phyloP scores from a whole-genome alignment of 2,888 invertebrate genomes.

The Stegophylla sp. region DNA sequence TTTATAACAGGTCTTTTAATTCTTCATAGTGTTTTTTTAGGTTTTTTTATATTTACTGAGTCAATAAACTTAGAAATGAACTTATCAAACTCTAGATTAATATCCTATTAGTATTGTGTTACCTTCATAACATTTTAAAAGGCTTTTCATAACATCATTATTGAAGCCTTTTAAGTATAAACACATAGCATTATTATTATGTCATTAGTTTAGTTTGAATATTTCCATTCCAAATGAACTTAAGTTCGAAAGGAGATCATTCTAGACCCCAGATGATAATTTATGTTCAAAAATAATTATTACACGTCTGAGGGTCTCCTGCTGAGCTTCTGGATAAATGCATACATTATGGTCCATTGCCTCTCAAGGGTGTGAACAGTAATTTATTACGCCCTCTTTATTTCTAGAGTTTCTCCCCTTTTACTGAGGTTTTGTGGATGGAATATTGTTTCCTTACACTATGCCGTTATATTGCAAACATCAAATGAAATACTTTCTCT shows the following conservation, averaged over 20 bases:
- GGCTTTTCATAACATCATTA: slow-evolving; percentile 49
- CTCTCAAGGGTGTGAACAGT: slow-evolving; percentile 58
- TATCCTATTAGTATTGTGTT: slow-evolving; percentile 32
- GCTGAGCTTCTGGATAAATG: slow-evolving; percentile 58
- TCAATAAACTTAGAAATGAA: slow-evolving; percentile 45
- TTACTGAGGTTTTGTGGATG: slow-evolving; percentile 41
- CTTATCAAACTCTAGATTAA: slow-evolving; percentile 25
- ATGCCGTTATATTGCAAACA: slow-evolving; percentile 29
- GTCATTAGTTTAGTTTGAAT: slow-evolving; percentile 25
- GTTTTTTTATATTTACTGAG: slow-evolving; percentile 14
- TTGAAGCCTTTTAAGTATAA: slow-evolving; percentile 50
- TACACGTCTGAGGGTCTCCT: slow-evolving; percentile 56
- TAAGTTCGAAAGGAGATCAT: slow-evolving; percentile 9
- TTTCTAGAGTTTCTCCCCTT: slow-evolving; percentile 51
- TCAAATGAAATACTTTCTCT: slow-evolving; percentile 37
- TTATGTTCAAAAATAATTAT: slow-evolving; percentile 58
- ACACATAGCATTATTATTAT: not conserved
- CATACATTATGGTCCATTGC: slow-evolving; percentile 59
- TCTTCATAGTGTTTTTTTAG: not conserved
- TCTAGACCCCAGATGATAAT: slow-evolving; percentile 45
- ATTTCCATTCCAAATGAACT: slow-evolving; percentile 34
- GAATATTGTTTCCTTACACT: slow-evolving; percentile 53
- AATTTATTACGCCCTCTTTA: slow-evolving; percentile 58
- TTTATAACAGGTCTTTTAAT: not conserved
- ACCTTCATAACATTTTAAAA: slow-evolving; percentile 22